Evolutionary conservation across 2,113 vertebrate species (phyloP).

Genomic region (Myrmecophaga tridactyla): DNA sequence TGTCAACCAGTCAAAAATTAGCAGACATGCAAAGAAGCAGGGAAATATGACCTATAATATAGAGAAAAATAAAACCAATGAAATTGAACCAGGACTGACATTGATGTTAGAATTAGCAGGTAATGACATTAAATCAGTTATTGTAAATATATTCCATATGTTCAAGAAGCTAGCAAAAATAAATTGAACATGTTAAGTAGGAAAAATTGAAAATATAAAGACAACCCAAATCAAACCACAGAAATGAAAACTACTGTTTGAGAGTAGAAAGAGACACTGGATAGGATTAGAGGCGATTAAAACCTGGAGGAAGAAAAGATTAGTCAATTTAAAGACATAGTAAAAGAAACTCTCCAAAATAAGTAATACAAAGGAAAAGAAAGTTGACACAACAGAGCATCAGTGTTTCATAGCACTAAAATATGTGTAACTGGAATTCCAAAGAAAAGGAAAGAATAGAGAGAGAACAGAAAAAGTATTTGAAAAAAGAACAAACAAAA

Average conservation of each 20-base stretch:
- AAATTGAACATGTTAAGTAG: neutral
- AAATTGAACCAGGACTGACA: neutral
- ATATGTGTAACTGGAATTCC: neutral
- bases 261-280: neutral
- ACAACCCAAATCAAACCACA: neutral
- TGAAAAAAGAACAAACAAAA: neutral
- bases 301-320: neutral
- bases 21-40: neutral
- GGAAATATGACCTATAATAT: neutral
- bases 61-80: neutral
- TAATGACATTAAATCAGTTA: neutral
- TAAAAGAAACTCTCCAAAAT: neutral
- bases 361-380: neutral
- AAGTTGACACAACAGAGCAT: neutral
- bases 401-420: neutral
- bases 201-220: neutral
- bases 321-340: neutral
- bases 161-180: neutral
- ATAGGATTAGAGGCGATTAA: neutral
- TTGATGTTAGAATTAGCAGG: neutral
- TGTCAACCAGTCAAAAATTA: neutral
- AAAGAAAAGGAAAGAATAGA: neutral
- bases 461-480: neutral
- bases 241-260: neutral
- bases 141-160: neutral